Conservation (phyloP, 2,797 vertebrate genomes). For the Synaphobranchus kaupii region DNA sequence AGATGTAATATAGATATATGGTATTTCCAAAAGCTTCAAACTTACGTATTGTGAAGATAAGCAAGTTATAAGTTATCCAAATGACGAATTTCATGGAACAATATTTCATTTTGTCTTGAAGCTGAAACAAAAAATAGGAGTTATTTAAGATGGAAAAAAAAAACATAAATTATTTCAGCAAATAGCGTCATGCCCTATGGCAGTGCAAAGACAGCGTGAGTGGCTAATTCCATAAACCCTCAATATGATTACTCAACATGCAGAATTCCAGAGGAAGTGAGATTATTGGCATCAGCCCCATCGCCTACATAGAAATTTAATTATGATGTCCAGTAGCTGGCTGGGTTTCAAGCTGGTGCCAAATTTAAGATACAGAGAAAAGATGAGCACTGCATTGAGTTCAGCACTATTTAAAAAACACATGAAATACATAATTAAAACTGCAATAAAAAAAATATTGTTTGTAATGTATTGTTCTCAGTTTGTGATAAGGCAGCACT, state of each 20-base stretch:
- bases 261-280: neutral
- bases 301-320: neutral
- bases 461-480: neutral
- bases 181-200: neutral
- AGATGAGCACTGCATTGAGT: neutral
- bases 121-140: conserved; percentile 1
- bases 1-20: neutral
- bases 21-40: neutral
- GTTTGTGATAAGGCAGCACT: neutral
- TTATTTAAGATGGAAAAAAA: neutral
- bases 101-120: conserved; percentile 26
- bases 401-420: neutral
- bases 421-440: neutral
- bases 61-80: neutral
- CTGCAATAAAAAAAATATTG: neutral
- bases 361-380: neutral
- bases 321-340: neutral
- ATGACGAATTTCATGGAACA: neutral
- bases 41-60: conserved; percentile 18
- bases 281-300: neutral
- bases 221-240: neutral
- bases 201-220: neutral
- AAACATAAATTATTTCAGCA: neutral
- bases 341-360: neutral
- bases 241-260: neutral